Percentiles rank a stretch among this genome's conserved stretches.
Evolutionary conservation across 2,797 vertebrate species (phyloP).

Genomic region (Notoglanidium macrostoma): DNA sequence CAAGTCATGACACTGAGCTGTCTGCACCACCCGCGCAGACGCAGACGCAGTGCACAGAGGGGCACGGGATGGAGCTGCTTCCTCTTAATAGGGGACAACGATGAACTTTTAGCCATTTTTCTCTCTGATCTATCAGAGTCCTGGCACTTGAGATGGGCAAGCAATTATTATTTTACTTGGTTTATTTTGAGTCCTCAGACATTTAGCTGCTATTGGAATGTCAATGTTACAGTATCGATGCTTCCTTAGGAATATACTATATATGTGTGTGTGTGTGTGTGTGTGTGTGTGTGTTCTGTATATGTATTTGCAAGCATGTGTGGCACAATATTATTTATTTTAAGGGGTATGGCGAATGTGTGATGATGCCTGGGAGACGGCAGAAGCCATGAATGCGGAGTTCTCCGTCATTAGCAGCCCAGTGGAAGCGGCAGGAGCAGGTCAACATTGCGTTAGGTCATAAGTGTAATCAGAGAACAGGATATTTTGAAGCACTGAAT

Average conservation of each 20-base stretch:
- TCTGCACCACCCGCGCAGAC: slow-evolving; percentile 19
- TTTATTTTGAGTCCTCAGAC: slow-evolving; percentile 67
- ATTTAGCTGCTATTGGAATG: slow-evolving; percentile 63
- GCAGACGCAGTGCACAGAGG: slow-evolving; percentile 58
- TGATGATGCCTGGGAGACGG: background rate
- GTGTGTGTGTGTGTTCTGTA: background rate
- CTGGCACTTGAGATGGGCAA: slow-evolving; percentile 90
- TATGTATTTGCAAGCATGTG: slow-evolving; percentile 22
- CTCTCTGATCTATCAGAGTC: slow-evolving; percentile 74
- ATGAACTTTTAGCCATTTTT: slow-evolving; percentile 61
- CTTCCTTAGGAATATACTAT: background rate
- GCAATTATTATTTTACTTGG: slow-evolving; percentile 87
- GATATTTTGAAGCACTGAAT: background rate
- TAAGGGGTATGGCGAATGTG: background rate
- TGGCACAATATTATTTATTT: slow-evolving; percentile 24
- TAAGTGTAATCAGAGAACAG: background rate
- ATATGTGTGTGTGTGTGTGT: background rate
- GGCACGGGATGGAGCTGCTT: slow-evolving; percentile 62
- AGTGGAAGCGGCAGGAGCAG: background rate
- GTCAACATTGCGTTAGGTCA: background rate
- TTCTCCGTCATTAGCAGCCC: background rate
- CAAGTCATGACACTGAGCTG: slow-evolving; percentile 85
- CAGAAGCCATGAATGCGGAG: background rate
- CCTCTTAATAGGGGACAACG: slow-evolving; percentile 63
- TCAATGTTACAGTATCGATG: slow-evolving; percentile 54